Percentiles rank a stretch among this genome's conserved stretches.
Evolutionary conservation across 2,888 invertebrate genomes (phyloP).

Genomic region (Hypena proboscidalis): DNA sequence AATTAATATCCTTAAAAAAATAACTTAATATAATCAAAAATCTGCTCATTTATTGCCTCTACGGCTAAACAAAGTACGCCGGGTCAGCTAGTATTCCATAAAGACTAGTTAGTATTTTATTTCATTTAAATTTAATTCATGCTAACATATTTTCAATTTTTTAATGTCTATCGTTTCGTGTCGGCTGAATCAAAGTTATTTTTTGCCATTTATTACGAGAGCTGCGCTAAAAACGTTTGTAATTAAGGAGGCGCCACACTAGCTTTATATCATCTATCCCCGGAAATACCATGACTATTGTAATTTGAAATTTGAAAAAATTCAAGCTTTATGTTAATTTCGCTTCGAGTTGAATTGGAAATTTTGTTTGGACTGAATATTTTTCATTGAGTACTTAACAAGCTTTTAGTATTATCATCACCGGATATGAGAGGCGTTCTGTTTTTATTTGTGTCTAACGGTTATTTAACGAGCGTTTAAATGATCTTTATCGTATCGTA

Average conservation of each 20-base stretch:
- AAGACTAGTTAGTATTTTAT: conserved; percentile 3
- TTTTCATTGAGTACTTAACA: conserved; percentile 31
- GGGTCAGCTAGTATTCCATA: too few species aligned
- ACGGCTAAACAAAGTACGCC: too few species aligned
- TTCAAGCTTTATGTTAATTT: conserved; percentile 39
- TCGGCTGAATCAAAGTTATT: conserved; percentile 53
- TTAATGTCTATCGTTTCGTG: conserved; percentile 31
- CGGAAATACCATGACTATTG: conserved; percentile 61
- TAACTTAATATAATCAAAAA: too few species aligned
- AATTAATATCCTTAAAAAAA: too few species aligned
- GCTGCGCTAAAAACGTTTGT: conserved; percentile 48
- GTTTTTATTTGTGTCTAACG: conserved; percentile 42
- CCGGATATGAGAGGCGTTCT: conserved; percentile 51
- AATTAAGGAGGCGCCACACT: conserved; percentile 46
- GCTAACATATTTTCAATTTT: conserved; percentile 33
- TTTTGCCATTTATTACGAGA: conserved; percentile 29
- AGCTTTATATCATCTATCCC: conserved; percentile 45
- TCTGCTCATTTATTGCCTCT: too few species aligned
- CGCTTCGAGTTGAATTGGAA: conserved; percentile 36
- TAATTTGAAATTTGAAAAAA: conserved; percentile 44
- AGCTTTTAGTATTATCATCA: conserved; percentile 56
- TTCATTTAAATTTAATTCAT: conserved; percentile 34
- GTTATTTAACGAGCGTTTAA: conserved; percentile 46
- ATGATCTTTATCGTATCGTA: conserved; percentile 38
- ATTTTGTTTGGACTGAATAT: conserved; percentile 39